Conservation (phyloP, 2,797 vertebrate species). For the Pseudochirops cupreus region DNA sequence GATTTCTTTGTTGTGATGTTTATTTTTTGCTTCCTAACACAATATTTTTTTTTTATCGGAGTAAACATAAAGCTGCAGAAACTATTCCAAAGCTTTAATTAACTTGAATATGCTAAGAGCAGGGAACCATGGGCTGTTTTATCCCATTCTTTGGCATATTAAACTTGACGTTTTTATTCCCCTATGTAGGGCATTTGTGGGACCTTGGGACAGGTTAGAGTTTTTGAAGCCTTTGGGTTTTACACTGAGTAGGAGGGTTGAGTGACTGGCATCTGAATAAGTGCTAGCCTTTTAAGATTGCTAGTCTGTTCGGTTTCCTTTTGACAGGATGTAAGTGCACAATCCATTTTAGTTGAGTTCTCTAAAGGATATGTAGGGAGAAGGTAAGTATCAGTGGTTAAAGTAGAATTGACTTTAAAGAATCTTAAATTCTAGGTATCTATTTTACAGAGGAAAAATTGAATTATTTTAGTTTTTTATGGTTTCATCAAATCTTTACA, state of each 20-base stretch:
- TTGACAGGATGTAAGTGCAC: conserved; percentile 40
- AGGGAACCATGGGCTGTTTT: conserved; percentile 48
- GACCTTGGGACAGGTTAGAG: conserved; percentile 40
- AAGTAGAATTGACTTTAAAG: conserved; percentile 11
- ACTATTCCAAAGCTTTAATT: conserved; percentile 47
- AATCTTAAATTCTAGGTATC: not conserved
- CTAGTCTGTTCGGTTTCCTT: conserved; percentile 37
- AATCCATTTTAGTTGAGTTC: conserved; percentile 56
- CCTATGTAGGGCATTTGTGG: conserved; percentile 50
- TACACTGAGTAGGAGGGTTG: not conserved
- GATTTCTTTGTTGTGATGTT: conserved; percentile 60
- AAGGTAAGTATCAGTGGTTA: conserved; percentile 62
- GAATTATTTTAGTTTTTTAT: conserved; percentile 13
- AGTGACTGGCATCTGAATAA: not conserved
- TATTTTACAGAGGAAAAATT: not conserved
- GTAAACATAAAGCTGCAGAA: conserved; percentile 64
- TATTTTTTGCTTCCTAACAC: conserved; percentile 45
- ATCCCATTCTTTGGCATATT: conserved; percentile 34
- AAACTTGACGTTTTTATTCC: conserved; percentile 50
- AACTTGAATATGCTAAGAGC: conserved; percentile 46
- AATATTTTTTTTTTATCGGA: conserved; percentile 31
- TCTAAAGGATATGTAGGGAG: conserved; percentile 56
- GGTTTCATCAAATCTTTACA: conserved; percentile 45
- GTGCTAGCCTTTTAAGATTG: not conserved
- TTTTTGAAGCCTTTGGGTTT: not conserved